phyloP scores from a whole-genome alignment of 1,140 invertebrate species.

The Monomorium pharaonis region DNA sequence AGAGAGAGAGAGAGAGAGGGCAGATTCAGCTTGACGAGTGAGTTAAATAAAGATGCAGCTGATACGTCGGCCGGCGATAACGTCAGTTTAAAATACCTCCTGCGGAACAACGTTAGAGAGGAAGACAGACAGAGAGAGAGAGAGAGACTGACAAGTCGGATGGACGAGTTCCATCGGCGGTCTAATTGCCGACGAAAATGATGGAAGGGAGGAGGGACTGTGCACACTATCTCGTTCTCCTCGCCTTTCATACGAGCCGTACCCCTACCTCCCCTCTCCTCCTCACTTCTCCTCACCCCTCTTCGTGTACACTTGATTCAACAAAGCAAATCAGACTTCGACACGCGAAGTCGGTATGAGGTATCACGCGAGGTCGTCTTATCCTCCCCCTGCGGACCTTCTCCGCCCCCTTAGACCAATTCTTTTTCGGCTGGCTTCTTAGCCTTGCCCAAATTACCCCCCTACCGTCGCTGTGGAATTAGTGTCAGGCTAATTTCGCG shows the following conservation, averaged over 20 bases:
- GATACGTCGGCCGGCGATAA: slow-evolving; percentile 41
- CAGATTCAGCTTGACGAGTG: background rate
- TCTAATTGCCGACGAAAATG: slow-evolving; percentile 70
- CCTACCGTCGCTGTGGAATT: slow-evolving; percentile 42
- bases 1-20: background rate
- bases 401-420: slow-evolving; percentile 53
- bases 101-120: background rate
- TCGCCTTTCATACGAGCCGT: slow-evolving; percentile 63
- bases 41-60: slow-evolving; percentile 51
- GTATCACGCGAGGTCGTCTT: slow-evolving; percentile 81
- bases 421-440: slow-evolving; percentile 62
- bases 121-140: background rate
- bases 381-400: background rate
- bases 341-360: slow-evolving; percentile 83
- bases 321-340: slow-evolving; percentile 85
- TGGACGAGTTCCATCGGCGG: slow-evolving; percentile 55
- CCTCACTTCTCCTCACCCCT: background rate
- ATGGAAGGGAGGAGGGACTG: slow-evolving; percentile 64
- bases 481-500: slow-evolving; percentile 65
- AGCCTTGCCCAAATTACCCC: slow-evolving; percentile 51
- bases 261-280: background rate
- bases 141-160: slow-evolving; percentile 43
- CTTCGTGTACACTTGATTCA: slow-evolving; percentile 82
- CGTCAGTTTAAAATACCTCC: slow-evolving; percentile 45
- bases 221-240: slow-evolving; percentile 70